Base-by-base conservation (phyloP, 2,888 invertebrate species). In the Euclidia mi region DNA sequence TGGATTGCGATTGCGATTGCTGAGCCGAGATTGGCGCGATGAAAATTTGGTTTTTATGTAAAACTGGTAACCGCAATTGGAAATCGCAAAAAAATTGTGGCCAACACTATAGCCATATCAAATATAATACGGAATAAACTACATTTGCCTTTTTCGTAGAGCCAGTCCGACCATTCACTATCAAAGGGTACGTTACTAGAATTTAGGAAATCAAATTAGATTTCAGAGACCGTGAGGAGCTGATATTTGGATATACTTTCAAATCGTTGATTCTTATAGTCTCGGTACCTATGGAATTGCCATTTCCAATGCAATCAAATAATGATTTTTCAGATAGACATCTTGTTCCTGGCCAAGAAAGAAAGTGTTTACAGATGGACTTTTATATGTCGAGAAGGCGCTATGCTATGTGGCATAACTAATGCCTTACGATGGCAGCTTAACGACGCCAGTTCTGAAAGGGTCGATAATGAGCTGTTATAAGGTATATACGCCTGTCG, bases 1-100 rank as follows among this genome's bases (percentile, higher is more conserved):
- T 75, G 81, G 82, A 81, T 81, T 75, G 74, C 72, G 65, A 81
- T 81, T 75, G 74, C 71, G 63, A 76, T 73, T 72, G 74, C 60
- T 71, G 72, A 78, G 72, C 75, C 76, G 76, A 75, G 75, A 74
- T 73, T 63, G 75, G 65, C 15, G 59, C 56, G 51, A 73, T 75
- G 69, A 75, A 75, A 71, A 62, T 75, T 75, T 55, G 55, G 76
- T 74, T 79, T 77, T 76, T 72, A 69, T 71, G 71, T 76, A 66
- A 71, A 73, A 74, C 60, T 61, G 51, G 57, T 65, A 71, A 58
- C 52, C 53, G 43, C 56, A 42, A 65, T 63, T 62, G 60, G 55
- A 50, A 66, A 65, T 48, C 48, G 50, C 56, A 65, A 64, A 64
- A n/a, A 62, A 60, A 65, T 59, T 50, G 55, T 45, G 45, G 45